These are phyloP conservation scores for Melangyna quadrimaculata DNA, from an alignment of 2,888 invertebrate genomes.

Conservation along the genomic window DNA sequence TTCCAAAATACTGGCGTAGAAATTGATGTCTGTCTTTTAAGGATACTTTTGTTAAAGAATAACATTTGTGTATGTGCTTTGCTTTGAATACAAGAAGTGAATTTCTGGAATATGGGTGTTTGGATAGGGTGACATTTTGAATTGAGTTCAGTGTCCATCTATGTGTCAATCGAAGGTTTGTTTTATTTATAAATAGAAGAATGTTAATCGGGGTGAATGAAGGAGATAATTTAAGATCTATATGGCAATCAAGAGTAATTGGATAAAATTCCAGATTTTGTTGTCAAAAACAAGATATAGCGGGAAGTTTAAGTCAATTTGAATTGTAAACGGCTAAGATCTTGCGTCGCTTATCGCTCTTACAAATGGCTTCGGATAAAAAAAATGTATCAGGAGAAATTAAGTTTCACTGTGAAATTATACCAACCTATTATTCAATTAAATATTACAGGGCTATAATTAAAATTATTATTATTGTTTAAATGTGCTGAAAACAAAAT, in stretches of 20 bases:
- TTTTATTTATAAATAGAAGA: background rate
- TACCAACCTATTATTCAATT: too few relatives aligned
- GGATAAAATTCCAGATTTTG: background rate
- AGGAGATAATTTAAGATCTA: background rate
- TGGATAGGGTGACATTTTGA: conserved; percentile 46
- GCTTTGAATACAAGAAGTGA: background rate
- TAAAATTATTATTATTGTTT: too few relatives aligned
- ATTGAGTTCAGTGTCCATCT: conserved; percentile 48
- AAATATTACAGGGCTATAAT: too few relatives aligned
- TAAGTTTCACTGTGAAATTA: too few relatives aligned
- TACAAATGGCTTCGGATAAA: too few relatives aligned
- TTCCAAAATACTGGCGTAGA: background rate
- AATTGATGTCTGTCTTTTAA: background rate
- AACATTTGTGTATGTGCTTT: conserved; percentile 51
- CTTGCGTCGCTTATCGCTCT: background rate
- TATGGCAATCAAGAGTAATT: background rate
- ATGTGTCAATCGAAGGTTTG: conserved; percentile 21
- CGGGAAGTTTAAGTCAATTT: background rate
- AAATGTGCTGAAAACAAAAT: too few relatives aligned
- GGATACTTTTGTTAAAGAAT: conserved; percentile 39
- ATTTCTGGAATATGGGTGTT: background rate
- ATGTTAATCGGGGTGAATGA: conserved; percentile 20
- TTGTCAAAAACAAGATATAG: background rate
- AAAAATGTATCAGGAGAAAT: too few relatives aligned
- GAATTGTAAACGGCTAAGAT: background rate